phyloP scores from a whole-genome alignment of 2,113 vertebrate genomes.

The Ctenomys sociabilis region DNA sequence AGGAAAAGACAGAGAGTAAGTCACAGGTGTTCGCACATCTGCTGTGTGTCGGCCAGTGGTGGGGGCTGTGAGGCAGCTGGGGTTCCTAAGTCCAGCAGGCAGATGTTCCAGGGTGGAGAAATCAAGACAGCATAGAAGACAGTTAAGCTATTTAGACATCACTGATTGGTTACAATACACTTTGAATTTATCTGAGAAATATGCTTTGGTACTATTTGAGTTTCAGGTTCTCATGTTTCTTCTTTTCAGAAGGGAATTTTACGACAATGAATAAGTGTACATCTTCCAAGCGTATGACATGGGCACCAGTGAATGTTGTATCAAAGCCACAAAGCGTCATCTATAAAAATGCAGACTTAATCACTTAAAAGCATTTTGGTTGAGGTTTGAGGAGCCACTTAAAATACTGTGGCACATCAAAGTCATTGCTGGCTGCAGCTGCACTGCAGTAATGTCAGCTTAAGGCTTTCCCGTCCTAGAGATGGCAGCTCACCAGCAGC shows the following conservation, averaged over 20 bases:
- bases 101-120: background rate
- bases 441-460: constrained; percentile 72
- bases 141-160: background rate
- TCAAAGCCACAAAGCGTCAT: constrained; percentile 28
- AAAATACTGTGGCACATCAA: constrained; percentile 55
- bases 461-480: constrained; percentile 81
- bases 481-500: constrained; percentile 81
- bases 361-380: constrained; percentile 48
- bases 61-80: background rate
- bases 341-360: constrained; percentile 17
- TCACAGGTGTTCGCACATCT: background rate
- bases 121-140: background rate
- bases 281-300: background rate
- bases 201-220: background rate
- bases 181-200: background rate
- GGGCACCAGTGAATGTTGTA: background rate
- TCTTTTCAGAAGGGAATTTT: constrained; percentile 33
- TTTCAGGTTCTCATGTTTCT: constrained; percentile 4
- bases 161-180: background rate
- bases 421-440: constrained; percentile 79
- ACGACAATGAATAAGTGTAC: background rate
- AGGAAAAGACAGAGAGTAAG: background rate
- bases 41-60: background rate
- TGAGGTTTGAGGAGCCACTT: constrained; percentile 71
- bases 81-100: rapidly evolving